Base-by-base conservation (phyloP, 1,140 invertebrate genomes). In the Halesus radiatus region DNA sequence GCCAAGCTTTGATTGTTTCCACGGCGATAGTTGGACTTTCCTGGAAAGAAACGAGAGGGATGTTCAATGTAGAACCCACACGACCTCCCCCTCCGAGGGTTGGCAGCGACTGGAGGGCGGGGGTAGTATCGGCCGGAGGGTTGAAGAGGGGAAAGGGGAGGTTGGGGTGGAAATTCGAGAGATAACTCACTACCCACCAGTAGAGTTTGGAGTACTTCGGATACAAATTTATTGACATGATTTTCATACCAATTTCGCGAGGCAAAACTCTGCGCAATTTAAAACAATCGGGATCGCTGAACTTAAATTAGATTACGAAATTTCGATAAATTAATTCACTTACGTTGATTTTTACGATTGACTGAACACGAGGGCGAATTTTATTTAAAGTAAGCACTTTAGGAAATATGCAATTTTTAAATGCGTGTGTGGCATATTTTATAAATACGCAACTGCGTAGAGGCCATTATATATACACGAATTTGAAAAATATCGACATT, bases 41-140 rank as follows among this genome's bases (percentile, higher is more conserved):
- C 37, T 13, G 37, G 10, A n/a, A 18, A 22, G 20, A 20, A 16
- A 3, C 54, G 20, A 22, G n/a, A 20, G 54, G 54, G n/a, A 18
- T 56, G 0, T 56, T 22, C 54, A 56, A 56, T 6, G 20, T 0
- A 56, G n/a, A 20, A 56, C n/a, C 37, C 18, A 70, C 66, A 70
- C 66, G 37, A 70, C 66, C 66, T 45, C 66, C 66, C 29, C 45
- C n/a, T n/a, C 29, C n/a, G 66, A 70, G 37, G 37, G 37, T 13
- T 50, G 37, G 37, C 18, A 45, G n/a, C n/a, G 22, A 70, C 66
- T 70, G 66, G 13, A 45, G 37, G 66, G 66, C 66, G 66, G 37
- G 32, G 37, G 66, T 50, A 37, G 66, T 37, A 18, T 70, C 23
- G n/a, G n/a, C n/a, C 8, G 6, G 29, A 64, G 13, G 60, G 13